Evolutionary conservation across 1,140 invertebrate species (phyloP).

Genomic region (Frieseomelitta varia): DNA sequence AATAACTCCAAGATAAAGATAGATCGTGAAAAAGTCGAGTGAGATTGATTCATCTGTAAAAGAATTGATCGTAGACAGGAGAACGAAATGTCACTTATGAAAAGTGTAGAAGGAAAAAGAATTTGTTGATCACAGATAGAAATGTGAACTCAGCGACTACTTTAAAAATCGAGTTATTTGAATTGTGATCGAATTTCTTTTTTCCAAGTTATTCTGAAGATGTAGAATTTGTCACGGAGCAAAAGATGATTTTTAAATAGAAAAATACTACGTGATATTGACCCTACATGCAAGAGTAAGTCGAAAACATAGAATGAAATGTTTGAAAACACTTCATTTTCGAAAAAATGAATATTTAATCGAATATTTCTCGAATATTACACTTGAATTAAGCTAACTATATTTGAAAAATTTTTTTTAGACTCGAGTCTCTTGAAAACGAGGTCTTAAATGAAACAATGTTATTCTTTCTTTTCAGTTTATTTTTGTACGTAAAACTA

Average conservation of each 20-base stretch:
- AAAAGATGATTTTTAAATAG: neutral
- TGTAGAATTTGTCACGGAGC: neutral
- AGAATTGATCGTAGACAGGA: neutral
- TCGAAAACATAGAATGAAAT: too few relatives aligned
- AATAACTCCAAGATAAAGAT: neutral
- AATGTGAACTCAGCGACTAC: neutral
- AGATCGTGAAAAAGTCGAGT: neutral
- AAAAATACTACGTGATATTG: neutral
- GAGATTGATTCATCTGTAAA: neutral
- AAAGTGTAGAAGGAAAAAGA: conserved; percentile 4
- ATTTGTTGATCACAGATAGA: neutral
- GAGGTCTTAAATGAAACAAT: too few relatives aligned
- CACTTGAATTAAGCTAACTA: too few relatives aligned
- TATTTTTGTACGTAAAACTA: too few relatives aligned
- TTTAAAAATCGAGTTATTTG: neutral
- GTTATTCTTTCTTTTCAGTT: too few relatives aligned
- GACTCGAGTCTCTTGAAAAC: too few relatives aligned
- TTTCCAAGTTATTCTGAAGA: neutral
- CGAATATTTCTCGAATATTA: too few relatives aligned
- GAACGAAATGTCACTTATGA: neutral
- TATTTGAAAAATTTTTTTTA: too few relatives aligned
- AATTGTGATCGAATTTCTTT: neutral
- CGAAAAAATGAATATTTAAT: too few relatives aligned
- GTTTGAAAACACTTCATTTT: too few relatives aligned
- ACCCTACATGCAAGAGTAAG: too few relatives aligned